These are phyloP conservation scores for Ceratina japonica DNA, from an alignment of 1,140 invertebrate genomes.

Conservation along the genomic window DNA sequence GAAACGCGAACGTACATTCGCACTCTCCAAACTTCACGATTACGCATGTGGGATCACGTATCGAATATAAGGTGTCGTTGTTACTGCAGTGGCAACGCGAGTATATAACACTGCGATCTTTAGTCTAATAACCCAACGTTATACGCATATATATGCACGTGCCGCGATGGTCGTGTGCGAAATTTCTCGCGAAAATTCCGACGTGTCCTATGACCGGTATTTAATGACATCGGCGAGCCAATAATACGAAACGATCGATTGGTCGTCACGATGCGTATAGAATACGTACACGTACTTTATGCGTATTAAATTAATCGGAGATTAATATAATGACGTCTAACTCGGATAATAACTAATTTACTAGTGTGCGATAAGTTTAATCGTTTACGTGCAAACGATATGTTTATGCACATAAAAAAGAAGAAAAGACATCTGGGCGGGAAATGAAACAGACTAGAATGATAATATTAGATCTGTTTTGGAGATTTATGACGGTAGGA, in stretches of 20 bases:
- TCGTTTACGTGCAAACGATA: too few species aligned
- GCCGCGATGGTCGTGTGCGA: too few species aligned
- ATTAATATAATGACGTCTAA: too few species aligned
- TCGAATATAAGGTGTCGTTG: not conserved
- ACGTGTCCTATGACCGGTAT: conserved; percentile 1
- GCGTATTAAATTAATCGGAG: too few species aligned
- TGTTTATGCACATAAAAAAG: not conserved
- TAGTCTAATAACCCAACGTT: too few species aligned
- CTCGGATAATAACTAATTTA: too few species aligned
- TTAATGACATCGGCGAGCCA: not conserved
- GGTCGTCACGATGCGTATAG: not conserved
- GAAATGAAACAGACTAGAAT: not conserved
- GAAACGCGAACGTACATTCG: too few species aligned
- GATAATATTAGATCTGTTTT: conserved; percentile 8
- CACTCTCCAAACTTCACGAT: not conserved
- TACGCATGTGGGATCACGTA: not conserved
- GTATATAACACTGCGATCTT: too few species aligned
- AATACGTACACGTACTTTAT: not conserved
- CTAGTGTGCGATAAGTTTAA: too few species aligned
- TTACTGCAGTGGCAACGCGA: too few species aligned
- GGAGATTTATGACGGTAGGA: not conserved
- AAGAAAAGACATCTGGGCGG: not conserved
- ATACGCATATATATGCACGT: too few species aligned
- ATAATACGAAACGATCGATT: conserved; percentile 2
- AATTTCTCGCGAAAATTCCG: conserved; percentile 10